These are phyloP conservation scores for Dipodomys stephensi DNA, from an alignment of 2,113 vertebrate genomes.

Conservation along the genomic window DNA sequence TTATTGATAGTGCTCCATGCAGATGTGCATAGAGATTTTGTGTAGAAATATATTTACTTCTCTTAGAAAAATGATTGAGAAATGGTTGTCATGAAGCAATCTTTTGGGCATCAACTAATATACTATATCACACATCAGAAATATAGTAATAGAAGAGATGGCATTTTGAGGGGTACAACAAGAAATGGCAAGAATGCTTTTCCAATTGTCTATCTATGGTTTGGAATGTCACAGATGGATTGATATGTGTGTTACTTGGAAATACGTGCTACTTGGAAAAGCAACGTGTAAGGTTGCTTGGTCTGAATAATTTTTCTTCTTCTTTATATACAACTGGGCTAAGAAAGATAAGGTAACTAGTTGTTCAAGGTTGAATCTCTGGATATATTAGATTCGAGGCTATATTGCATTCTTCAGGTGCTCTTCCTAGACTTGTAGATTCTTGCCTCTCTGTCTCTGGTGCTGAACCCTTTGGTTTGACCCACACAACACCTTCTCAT, in stretches of 20 bases:
- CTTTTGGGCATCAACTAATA: background rate
- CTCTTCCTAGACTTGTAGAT: background rate
- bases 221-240: too few species aligned
- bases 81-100: background rate
- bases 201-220: background rate
- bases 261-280: background rate
- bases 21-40: background rate
- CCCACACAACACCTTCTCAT: background rate
- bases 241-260: background rate
- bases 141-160: background rate
- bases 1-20: background rate
- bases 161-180: background rate
- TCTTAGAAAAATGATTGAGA: background rate
- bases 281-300: background rate
- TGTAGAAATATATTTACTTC: background rate
- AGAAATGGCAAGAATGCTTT: background rate
- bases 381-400: background rate
- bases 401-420: background rate
- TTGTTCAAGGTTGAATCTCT: background rate
- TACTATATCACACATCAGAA: background rate
- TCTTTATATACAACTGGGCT: background rate
- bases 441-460: background rate
- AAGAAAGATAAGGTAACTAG: background rate
- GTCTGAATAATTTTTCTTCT: background rate
- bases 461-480: background rate